Evolutionary conservation across 2,888 invertebrate species (phyloP), one percentile per base, ranked within the genome.

Genomic region (Apotomis capreana): DNA sequence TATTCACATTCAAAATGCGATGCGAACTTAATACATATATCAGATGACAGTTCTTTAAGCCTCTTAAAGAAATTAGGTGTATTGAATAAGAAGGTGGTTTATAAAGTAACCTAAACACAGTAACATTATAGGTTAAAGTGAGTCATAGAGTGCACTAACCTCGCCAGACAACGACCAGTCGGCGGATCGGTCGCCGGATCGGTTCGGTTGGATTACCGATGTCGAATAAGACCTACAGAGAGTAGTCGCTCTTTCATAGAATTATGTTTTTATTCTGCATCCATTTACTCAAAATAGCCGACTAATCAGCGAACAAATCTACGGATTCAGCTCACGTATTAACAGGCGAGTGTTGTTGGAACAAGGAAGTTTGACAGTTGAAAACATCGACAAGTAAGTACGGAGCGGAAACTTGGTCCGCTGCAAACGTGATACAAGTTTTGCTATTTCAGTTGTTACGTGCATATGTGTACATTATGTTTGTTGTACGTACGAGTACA

Each of bases 91-190:
- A 57, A 62, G 46, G 55, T 62, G 54, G 46, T 5, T 36, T 13
- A 26, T 36, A 64, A 55, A 13, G 44, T 64, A 65, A 60, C 70
- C 49, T 65, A 70, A 70, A 65, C 60, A 61, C 60, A 60, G 65
- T 70, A 67, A 65, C 26, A 52, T 51, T 60, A 70, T 37, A 60
- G 44, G 3, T 40, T 57, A 69, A 40, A 69, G 79, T 88, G 88
- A 88, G 79, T 88, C 87, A 87, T 76, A 70, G 76, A 78, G 88
- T 79, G 84, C 87, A 86, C 83, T 82, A 85, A 87, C 88, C 88
- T 76, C 76, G 75, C 72, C 70, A 69, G 76, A 65, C 65, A 26
- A 26, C 55, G 46, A 46, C 85, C 83, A 86, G 87, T 87, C 89
- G 76, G 81, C 80, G 81, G 77, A 80, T 71, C 68, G 73, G 57